phyloP scores from a whole-genome alignment of 2,797 vertebrate species.

The Alca torda region DNA sequence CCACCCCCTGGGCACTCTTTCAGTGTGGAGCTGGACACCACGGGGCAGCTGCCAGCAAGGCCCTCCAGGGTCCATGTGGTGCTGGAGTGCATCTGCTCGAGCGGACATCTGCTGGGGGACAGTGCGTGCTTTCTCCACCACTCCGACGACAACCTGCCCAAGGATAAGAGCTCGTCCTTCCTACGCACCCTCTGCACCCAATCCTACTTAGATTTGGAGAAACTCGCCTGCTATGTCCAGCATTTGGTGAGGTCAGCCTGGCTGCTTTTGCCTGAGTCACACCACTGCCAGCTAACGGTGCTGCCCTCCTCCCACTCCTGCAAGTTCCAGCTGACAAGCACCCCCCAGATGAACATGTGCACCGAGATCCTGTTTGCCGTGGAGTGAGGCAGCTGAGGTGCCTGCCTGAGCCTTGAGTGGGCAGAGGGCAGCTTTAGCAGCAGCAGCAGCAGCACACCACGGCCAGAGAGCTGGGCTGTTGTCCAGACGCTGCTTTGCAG shows the following conservation, averaged over 20 bases:
- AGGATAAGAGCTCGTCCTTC: background rate
- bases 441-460: background rate
- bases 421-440: background rate
- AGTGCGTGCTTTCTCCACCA: too few species aligned
- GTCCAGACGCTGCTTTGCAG: background rate
- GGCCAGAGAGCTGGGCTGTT: background rate
- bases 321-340: background rate
- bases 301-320: background rate
- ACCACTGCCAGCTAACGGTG: background rate
- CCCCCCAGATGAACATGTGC: background rate
- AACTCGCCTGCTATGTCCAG: fast-evolving
- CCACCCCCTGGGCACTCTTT: too few species aligned
- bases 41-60: too few species aligned
- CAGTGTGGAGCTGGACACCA: too few species aligned
- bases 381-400: too few species aligned
- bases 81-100: too few species aligned
- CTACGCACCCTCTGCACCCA: background rate
- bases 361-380: background rate
- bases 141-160: too few species aligned
- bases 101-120: too few species aligned
- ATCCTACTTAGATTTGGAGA: background rate
- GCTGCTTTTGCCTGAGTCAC: background rate
- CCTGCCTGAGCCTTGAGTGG: background rate
- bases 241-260: background rate
- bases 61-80: too few species aligned